Evolutionary conservation across 2,113 vertebrate species (phyloP).

Genomic region (Corythornis vintsioides): DNA sequence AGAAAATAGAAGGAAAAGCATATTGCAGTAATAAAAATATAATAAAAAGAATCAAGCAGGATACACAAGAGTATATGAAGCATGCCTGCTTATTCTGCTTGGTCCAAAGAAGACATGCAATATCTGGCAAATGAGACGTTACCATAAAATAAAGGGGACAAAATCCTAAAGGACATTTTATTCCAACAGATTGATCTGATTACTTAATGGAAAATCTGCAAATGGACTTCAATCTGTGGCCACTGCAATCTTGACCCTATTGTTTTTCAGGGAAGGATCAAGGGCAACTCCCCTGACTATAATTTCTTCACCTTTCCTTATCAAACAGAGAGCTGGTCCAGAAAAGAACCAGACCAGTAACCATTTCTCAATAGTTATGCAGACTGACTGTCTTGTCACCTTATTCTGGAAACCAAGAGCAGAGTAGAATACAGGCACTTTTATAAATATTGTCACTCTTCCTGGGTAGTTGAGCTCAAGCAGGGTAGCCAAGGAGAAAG

Average conservation of each 20-base stretch:
- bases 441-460: background rate
- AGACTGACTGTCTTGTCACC: background rate
- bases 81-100: slow-evolving; percentile 8
- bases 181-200: background rate
- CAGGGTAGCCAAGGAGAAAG: background rate
- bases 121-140: background rate
- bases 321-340: background rate
- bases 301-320: background rate
- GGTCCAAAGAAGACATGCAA: background rate
- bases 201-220: background rate
- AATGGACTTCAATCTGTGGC: background rate
- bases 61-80: slow-evolving; percentile 29
- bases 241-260: background rate
- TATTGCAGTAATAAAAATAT: slow-evolving; percentile 45
- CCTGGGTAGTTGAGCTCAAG: background rate
- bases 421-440: background rate
- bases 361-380: background rate
- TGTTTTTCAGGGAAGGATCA: background rate
- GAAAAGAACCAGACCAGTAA: background rate
- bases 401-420: background rate
- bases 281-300: background rate
- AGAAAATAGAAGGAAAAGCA: slow-evolving; percentile 39
- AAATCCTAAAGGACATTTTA: background rate
- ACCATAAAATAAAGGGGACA: background rate
- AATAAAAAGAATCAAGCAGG: slow-evolving; percentile 29